Base-by-base conservation (phyloP, 2,888 invertebrate genomes). In the Ecdyonurus torrentis region DNA sequence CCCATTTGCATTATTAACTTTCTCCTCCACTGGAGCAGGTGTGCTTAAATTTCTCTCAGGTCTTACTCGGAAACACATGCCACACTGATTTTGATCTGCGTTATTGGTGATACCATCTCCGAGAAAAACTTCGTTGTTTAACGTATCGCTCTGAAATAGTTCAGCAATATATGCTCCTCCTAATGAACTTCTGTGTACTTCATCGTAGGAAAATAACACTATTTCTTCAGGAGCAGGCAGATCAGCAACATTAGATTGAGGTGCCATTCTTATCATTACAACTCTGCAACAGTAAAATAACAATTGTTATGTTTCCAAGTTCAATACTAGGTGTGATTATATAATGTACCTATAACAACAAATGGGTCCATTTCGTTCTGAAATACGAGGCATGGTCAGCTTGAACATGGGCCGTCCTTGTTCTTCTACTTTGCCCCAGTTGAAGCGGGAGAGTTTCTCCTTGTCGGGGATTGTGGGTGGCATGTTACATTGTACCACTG, bases 161-260 rank as follows among this genome's bases (percentile, higher is more conserved):
- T 93, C 92, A 0, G 91, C 91, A 60, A 93, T 78, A 71, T 93
- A 93, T 1, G 89, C 91, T 2, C 88, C 89, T 1, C 81, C 81
- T 1, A 75, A 73, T 19, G 81, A 81, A n/a, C 81, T 82, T 1
- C 77, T 78, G 70, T 89, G 89, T 1, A 86, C 87, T 64, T 87
- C 83, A 53, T 83, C 81, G 71, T 90, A 89, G 0, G 87, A 83
- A 23, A 83, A 80, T 2, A 91, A 78, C 1, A 79, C 78, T n/a
- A 90, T 76, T 67, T 85, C 82, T 66, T 82, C 81, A 0, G 91
- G 89, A 0, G 79, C 71, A 0, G 85, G 85, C 53, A 91, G 74
- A 69, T 84, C 84, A 23, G 81, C 81, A 69, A 85, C 78, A 64
- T 81, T 83, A 63, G 79, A 79, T 61, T 83, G 78, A 0, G 81